Evolutionary conservation across 1,140 invertebrate species (phyloP).

Genomic region (Pseudomyrmex concolor): DNA sequence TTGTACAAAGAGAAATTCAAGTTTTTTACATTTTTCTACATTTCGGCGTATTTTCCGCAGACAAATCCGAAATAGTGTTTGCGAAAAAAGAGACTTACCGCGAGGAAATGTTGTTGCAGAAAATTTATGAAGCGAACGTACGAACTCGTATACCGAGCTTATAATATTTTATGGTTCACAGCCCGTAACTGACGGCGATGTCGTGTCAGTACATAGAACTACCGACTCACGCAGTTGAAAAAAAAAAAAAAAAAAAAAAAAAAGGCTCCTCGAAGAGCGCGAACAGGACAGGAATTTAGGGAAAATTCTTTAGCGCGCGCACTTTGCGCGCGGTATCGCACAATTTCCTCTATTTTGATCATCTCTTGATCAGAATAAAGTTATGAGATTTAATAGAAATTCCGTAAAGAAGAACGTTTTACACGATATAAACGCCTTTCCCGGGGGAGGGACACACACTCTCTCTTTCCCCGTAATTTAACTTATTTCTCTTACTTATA

Average conservation of each 20-base stretch:
- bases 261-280: neutral
- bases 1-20: neutral
- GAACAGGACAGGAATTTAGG: conserved; percentile 7
- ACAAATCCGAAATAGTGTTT: neutral
- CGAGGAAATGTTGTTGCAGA: neutral
- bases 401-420: conserved; percentile 29
- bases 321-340: conserved; percentile 4
- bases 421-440: conserved; percentile 22
- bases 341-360: conserved; percentile 5
- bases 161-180: conserved; percentile 40
- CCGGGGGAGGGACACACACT: neutral
- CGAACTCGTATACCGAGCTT: conserved; percentile 20
- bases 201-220: neutral
- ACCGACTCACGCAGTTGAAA: neutral
- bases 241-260: conserved; percentile 9
- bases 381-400: conserved; percentile 15
- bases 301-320: neutral
- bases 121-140: neutral
- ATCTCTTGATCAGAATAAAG: neutral
- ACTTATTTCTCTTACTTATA: conserved; percentile 37
- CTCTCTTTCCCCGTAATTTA: neutral
- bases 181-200: neutral
- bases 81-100: neutral
- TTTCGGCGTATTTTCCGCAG: conserved; percentile 9
- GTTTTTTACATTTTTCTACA: neutral